Conservation (phyloP, 2,888 invertebrate species). For the Erebia palarica region DNA sequence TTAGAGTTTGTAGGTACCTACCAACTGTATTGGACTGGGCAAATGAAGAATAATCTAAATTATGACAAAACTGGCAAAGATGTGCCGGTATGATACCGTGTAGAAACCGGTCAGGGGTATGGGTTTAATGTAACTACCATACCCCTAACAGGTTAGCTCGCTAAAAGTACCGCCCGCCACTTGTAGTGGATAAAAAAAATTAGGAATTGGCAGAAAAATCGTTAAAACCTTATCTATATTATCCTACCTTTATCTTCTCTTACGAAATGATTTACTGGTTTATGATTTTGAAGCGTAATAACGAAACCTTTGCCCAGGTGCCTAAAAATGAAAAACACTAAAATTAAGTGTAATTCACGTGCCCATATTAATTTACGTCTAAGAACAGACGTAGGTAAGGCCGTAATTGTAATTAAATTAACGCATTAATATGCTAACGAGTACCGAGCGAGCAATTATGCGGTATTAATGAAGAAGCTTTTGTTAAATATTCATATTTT, state of each 20-base stretch:
- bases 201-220: not conserved
- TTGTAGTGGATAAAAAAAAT: too few species aligned
- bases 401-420: constrained; percentile 29
- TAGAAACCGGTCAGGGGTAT: too few species aligned
- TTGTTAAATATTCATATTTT: constrained; percentile 13
- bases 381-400: constrained; percentile 23
- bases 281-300: not conserved
- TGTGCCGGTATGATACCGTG: too few species aligned
- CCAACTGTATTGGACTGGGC: too few species aligned
- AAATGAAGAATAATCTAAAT: too few species aligned
- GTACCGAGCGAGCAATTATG: constrained; percentile 6
- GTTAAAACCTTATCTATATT: too few species aligned
- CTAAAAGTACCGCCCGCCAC: too few species aligned
- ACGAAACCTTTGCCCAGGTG: not conserved
- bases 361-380: constrained; percentile 15
- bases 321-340: not conserved
- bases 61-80: too few species aligned
- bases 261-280: not conserved
- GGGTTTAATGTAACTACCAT: too few species aligned
- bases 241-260: not conserved
- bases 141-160: too few species aligned
- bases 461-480: constrained; percentile 4
- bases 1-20: too few species aligned
- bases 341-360: not conserved
- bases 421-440: constrained; percentile 19